Evolutionary conservation across 2,113 vertebrate species (phyloP).

Genomic region (Cebus imitator): DNA sequence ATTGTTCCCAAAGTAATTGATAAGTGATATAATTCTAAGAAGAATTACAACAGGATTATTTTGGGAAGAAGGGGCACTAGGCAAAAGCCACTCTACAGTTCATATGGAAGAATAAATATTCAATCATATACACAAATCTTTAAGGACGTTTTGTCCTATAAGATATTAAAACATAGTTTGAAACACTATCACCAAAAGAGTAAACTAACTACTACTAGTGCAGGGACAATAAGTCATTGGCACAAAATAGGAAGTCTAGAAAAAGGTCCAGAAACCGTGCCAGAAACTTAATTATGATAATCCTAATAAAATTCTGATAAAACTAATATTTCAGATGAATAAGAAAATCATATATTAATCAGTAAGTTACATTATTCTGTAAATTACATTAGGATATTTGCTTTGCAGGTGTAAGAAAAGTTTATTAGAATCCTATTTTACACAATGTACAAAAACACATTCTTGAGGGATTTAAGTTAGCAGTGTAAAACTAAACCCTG

Average conservation of each 20-base stretch:
- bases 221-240: neutral
- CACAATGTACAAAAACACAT: neutral
- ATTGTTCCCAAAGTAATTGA: neutral
- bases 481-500: neutral
- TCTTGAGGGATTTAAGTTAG: neutral
- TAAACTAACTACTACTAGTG: neutral
- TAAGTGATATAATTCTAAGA: neutral
- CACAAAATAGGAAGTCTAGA: neutral
- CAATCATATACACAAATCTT: neutral
- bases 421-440: neutral
- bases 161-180: neutral
- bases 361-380: neutral
- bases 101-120: neutral
- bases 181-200: neutral
- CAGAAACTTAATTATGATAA: neutral
- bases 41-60: neutral
- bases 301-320: neutral
- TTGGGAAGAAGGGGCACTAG: neutral
- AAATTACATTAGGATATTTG: neutral
- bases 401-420: neutral
- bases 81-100: neutral
- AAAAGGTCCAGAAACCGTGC: neutral
- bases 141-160: neutral
- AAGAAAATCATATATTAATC: neutral
- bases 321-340: neutral